Evolutionary conservation across 2,888 invertebrate species (phyloP).

Genomic region (Meghimatium bilineatum): DNA sequence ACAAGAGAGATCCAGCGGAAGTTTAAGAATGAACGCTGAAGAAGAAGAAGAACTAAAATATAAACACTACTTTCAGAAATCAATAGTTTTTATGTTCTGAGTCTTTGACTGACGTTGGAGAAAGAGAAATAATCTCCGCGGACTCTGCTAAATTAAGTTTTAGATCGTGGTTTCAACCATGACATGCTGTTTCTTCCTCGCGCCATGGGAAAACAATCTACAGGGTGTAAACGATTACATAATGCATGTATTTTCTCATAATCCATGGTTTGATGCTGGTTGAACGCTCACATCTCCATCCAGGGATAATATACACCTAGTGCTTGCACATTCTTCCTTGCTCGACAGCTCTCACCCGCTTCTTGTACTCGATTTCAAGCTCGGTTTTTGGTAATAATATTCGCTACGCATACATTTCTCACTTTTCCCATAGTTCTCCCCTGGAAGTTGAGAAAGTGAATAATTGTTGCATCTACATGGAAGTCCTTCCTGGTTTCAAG

Average conservation of each 20-base stretch:
- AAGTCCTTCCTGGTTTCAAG: slow-evolving; percentile 8
- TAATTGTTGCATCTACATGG: slow-evolving; percentile 20
- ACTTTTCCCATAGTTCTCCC: not conserved
- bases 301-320: slow-evolving; percentile 16
- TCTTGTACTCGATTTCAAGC: not conserved
- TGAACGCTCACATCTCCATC: slow-evolving; percentile 12
- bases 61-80: too few species aligned
- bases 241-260: slow-evolving; percentile 14
- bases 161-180: not conserved
- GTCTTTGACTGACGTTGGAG: too few species aligned
- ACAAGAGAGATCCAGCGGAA: too few species aligned
- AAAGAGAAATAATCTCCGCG: too few species aligned
- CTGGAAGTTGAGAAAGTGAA: slow-evolving; percentile 9
- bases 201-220: slow-evolving; percentile 5
- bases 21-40: too few species aligned
- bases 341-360: not conserved
- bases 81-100: too few species aligned
- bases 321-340: not conserved
- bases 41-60: too few species aligned
- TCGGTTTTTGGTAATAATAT: slow-evolving; percentile 6
- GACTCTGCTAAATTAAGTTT: not conserved
- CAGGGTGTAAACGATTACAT: slow-evolving; percentile 14
- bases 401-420: not conserved
- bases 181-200: not conserved
- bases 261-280: slow-evolving; percentile 1